Evolutionary conservation across 2,113 vertebrate genomes (phyloP), one percentile per base, ranked within the genome.

Genomic region (Syngnathus floridae): DNA sequence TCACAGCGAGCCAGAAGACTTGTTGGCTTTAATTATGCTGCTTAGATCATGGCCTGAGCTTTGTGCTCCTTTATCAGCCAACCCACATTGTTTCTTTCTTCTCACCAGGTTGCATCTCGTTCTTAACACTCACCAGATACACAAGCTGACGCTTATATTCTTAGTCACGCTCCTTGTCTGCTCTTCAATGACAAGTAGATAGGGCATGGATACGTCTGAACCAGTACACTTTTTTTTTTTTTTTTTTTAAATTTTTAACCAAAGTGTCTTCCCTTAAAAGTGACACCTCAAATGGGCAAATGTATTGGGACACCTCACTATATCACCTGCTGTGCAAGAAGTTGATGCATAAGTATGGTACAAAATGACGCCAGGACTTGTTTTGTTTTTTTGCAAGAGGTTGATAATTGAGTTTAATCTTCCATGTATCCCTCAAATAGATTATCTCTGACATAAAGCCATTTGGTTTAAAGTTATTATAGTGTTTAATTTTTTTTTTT

Each of bases 11-110:
- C 65, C 62, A 66, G 43, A 35, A 75, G 73, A 82, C 45, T 57
- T 76, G 75, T 77, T 76, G 78, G 74, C 75, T 83, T 84, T 79
- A 82, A 82, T 80, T 80, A 80, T 77, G 49, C 5, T 54, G 66
- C 69, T 70, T 72, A 72, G 78, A 79, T 69, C 69, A 62, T 74
- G 76, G 77, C 69, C 67, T 78, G 48, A 40, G 71, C 65, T 76
- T 68, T 76, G 67, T n/a, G 67, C 65, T 66, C 73, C 77, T 82
- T 72, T 72, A 68, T 75, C 72, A 82, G 72, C 66, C 16, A 9
- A 31, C 55, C 37, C 58, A 41, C 66, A 70, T 72, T 77, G 67
- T 74, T 64, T 71, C 49, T 16, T 36, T 38, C 41, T 12, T 45
- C 41, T 26, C 38, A 31, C 13, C 21, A 7, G 21, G 13, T 45